Evolutionary conservation across 2,888 invertebrate genomes (phyloP), one percentile per base, ranked within the genome.

Genomic region (Cephus runcator): DNA sequence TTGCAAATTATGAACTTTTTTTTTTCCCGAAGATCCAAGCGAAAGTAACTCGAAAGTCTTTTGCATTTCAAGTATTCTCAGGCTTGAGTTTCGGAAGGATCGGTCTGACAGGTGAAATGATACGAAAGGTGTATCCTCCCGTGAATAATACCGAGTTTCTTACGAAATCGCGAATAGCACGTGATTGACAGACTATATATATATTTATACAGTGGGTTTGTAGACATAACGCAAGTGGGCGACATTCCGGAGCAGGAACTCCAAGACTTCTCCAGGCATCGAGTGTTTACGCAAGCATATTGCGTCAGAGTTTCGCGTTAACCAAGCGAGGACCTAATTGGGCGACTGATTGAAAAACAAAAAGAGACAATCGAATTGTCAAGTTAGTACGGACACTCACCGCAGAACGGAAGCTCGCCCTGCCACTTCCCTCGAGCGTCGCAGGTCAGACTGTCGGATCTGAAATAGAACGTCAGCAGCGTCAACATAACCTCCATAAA

Each of bases 351-450:
- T 9, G 9, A 56, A 56, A 56, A 40, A 15, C 15, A 40, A 56
- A 56, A 56, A 23, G 56, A 56, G 56, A 56, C 56, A 56, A 56
- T 56, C 56, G 23, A 56, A 56, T 23, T 9, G 56, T 23, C 56
- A 56, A 56, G 23, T 56, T 56, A 9, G 23, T 56, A 23, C 12
- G 2, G 35, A 77, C 69, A 91, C 93, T 94, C 92, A 95, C 97
- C 97, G 91, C 97, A 97, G 91, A 97, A 97, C 36, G 97, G 97
- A 75, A 96, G 91, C 73, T 97, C 97, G 11, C 95, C 95, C 40
- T 95, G 95, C 97, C 97, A 97, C 88, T 94, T 94, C 69, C 95
- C 96, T 77, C 93, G 93, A 73, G 94, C 91, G 76, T 95, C 94
- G 91, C 97, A 97, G 80, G 95, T 94, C 80, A 95, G 92, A 83